These are phyloP conservation scores for Coleophora flavipennella DNA, from an alignment of 2,888 invertebrate genomes.

Conservation along the genomic window DNA sequence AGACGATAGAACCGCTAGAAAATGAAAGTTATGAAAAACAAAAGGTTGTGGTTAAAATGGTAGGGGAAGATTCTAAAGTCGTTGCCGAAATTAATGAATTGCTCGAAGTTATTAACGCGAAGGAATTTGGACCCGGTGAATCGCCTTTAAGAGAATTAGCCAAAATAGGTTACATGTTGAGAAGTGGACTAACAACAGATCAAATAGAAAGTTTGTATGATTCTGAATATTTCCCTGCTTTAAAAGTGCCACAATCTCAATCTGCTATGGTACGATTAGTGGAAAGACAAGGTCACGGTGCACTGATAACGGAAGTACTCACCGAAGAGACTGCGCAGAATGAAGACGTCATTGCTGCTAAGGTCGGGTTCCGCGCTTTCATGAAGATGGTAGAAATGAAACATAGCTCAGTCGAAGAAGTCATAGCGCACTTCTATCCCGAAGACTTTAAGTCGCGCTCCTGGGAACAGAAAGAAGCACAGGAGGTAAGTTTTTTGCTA, in stretches of 20 bases:
- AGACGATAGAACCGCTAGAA: conserved; percentile 63
- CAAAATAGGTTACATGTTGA: conserved; percentile 84
- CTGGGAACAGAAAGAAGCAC: conserved; percentile 83
- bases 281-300: conserved; percentile 86
- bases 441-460: conserved; percentile 87
- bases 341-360: conserved; percentile 82
- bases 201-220: conserved; percentile 86
- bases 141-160: conserved; percentile 85
- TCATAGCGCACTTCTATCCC: conserved; percentile 85
- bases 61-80: conserved; percentile 70
- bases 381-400: conserved; percentile 88
- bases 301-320: conserved; percentile 85
- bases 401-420: conserved; percentile 86
- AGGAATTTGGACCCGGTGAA: conserved; percentile 87
- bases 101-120: conserved; percentile 80
- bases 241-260: conserved; percentile 86
- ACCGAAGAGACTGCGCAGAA: conserved; percentile 86
- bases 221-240: conserved; percentile 83
- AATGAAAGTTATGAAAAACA: conserved; percentile 70
- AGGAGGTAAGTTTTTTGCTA: conserved; percentile 63
- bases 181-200: conserved; percentile 81
- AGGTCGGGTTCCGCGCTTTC: conserved; percentile 88
- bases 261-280: conserved; percentile 88
- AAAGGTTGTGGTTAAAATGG: conserved; percentile 65
- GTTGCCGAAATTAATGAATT: conserved; percentile 84